These are phyloP conservation scores for Cyclopterus lumpus DNA, from an alignment of 2,797 vertebrate species.

Conservation along the genomic window DNA sequence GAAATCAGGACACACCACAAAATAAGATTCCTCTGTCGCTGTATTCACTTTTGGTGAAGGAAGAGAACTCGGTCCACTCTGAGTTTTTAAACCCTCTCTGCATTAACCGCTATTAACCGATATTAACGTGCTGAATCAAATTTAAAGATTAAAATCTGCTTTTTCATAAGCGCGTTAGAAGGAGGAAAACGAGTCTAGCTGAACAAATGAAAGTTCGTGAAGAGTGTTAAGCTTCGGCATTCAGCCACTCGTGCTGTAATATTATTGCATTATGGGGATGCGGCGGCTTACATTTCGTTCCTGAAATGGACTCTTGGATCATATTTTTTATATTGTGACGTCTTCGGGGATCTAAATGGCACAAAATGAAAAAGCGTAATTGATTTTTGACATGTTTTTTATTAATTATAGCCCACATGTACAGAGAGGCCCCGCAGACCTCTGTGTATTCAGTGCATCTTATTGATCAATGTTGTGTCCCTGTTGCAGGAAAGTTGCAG, in stretches of 20 bases:
- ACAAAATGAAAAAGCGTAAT: neutral
- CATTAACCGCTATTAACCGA: neutral
- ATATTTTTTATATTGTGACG: neutral
- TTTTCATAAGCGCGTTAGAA: neutral
- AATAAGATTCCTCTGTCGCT: neutral
- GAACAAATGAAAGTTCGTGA: neutral
- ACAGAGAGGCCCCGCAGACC: neutral
- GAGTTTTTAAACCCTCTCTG: slow-evolving; percentile 2
- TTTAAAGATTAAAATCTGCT: slow-evolving; percentile 4
- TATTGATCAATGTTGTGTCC: neutral
- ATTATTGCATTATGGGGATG: slow-evolving; percentile 3
- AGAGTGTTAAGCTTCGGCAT: neutral
- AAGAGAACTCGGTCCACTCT: neutral
- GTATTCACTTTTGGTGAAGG: neutral
- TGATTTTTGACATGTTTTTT: slow-evolving; percentile 10
- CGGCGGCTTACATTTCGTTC: neutral
- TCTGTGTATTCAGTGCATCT: neutral
- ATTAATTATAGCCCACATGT: neutral
- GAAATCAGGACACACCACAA: no score
- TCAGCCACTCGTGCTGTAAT: neutral
- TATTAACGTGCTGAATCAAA: slow-evolving; percentile 8
- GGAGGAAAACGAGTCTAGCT: slow-evolving; percentile 6
- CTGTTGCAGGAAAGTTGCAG: slow-evolving; percentile 6
- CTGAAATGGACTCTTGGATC: neutral
- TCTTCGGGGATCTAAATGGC: slow-evolving; percentile 9